A percentile compares a stretch with the other conserved stretches of the same genome.
Conservation (phyloP, 1,140 invertebrate genomes). For the Orchesella cincta region DNA sequence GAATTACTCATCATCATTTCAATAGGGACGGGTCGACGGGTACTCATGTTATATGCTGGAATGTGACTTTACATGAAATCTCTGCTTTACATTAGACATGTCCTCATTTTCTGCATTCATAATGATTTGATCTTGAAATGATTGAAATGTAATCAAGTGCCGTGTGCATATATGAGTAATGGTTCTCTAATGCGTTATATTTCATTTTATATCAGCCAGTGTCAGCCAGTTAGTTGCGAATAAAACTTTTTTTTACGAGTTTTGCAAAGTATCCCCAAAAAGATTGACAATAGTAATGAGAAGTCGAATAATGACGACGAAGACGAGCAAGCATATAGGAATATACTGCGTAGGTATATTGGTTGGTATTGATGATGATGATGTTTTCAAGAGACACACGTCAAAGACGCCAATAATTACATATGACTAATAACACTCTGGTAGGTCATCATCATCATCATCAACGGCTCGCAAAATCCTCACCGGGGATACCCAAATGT, state of each 20-base stretch:
- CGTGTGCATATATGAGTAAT: background rate
- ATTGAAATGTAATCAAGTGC: constrained; percentile 25
- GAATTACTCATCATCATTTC: too few species aligned
- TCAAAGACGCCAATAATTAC: constrained; percentile 13
- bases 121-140: constrained; percentile 23
- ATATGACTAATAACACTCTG: constrained; percentile 4
- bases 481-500: too few species aligned
- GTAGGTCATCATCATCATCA: background rate
- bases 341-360: background rate
- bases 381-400: constrained; percentile 5
- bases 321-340: background rate
- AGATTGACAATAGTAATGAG: background rate
- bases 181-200: background rate
- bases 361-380: background rate
- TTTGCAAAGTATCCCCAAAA: background rate
- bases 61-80: too few species aligned
- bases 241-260: background rate
- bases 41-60: too few species aligned
- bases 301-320: background rate
- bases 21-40: too few species aligned
- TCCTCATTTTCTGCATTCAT: background rate
- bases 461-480: too few species aligned
- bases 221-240: background rate
- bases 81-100: background rate
- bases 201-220: background rate